Evolutionary conservation across 2,797 vertebrate species (phyloP).

Genomic region (Acipenser ruthenus): DNA sequence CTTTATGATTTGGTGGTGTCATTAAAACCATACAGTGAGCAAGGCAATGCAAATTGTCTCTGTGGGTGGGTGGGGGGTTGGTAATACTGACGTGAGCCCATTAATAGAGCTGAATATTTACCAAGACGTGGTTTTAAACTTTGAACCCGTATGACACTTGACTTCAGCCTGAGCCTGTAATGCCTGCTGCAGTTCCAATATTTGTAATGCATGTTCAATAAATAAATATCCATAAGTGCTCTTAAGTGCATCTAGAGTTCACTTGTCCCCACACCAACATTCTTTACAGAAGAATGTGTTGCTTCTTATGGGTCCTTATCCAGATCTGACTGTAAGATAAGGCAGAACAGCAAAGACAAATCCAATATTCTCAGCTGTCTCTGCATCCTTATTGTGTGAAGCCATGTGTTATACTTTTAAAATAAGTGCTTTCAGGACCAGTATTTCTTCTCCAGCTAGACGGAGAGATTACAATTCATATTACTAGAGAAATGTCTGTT

Average conservation of each 20-base stretch:
- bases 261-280: conserved; percentile 31
- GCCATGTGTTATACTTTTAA: conserved; percentile 41
- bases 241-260: conserved; percentile 68
- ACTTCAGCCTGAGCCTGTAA: conserved; percentile 33
- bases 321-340: conserved; percentile 49
- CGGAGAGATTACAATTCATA: conserved; percentile 38
- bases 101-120: conserved; percentile 32
- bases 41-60: conserved; percentile 37
- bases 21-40: conserved; percentile 66
- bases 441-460: conserved; percentile 28
- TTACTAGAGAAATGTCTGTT: conserved; percentile 26
- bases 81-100: conserved; percentile 29
- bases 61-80: conserved; percentile 26
- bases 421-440: conserved; percentile 32
- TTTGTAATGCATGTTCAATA: conserved; percentile 64
- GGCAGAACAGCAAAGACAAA: conserved; percentile 62
- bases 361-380: conserved; percentile 63
- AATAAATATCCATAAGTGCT: conserved; percentile 60
- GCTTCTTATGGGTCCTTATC: conserved; percentile 64
- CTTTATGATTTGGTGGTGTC: conserved; percentile 60
- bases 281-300: conserved; percentile 36
- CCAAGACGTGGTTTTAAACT: background rate
- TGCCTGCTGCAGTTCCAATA: conserved; percentile 69
- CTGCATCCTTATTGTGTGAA: conserved; percentile 50
- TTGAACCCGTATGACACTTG: conserved; percentile 17